Base-by-base conservation (phyloP, 2,113 vertebrate species). In the Lasiurus borealis region DNA sequence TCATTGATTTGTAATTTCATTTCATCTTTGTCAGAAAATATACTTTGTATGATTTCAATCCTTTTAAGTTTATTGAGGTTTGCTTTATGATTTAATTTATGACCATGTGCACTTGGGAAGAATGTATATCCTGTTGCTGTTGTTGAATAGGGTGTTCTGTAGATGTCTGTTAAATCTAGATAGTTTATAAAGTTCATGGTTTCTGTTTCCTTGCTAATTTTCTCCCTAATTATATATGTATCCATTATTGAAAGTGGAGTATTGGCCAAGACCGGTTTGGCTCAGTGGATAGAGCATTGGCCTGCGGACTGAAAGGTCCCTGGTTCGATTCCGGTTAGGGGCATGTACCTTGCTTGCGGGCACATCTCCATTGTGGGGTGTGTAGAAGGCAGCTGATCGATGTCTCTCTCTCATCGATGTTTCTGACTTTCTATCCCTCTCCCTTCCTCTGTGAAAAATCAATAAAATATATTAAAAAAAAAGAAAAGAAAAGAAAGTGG, bases 1-100 rank as follows among this genome's bases (percentile, higher is more conserved):
- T 71, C 40, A 48, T 18, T 80, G 9, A 73, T 88, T 93, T 93
- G 54, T 85, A 23, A 64, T 85, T 93, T 73, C 34, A 88, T 91
- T 93, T 8, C 69, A n/a, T 57, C 68, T 4, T 88, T 23, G 50
- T 82, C 34, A 87, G 40, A 90, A 95, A 88, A 77, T 5, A 48
- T 57, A 66, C 5, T 78, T 34, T 62, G 36, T 59, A 18, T 84
- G 62, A 68, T 75, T 77, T 76, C 31, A 69, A 0, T 84, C 36
- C 71, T 94, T 77, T 68, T 69, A 75, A 84, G 68, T 69, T 14
- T 69, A 31, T 83, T 21, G 36, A 68, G 23, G 9, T 25, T 89
- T 84, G 31, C 83, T 83, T 89, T 76, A 29, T 89, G 86, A 40
- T 50, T 84, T 84, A 77, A 36, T 19, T 18, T 68, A 23, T 23